phyloP scores from a whole-genome alignment of 2,113 vertebrate species.

The Gadus macrocephalus region DNA sequence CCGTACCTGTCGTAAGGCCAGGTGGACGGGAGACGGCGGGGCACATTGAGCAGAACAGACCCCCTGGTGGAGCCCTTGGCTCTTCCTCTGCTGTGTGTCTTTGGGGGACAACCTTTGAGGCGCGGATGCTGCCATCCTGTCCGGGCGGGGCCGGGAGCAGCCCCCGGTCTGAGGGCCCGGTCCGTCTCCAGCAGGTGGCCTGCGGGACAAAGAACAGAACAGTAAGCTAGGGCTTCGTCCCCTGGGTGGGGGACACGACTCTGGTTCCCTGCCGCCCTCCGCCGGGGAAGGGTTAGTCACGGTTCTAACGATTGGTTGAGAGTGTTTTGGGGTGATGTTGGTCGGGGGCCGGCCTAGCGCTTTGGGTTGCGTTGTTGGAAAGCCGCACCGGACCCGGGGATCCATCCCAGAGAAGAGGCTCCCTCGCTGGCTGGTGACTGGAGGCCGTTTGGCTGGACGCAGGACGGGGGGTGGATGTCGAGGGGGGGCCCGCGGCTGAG shows the following conservation, averaged over 20 bases:
- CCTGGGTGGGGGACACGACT: no score
- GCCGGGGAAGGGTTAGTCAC: neutral
- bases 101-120: no score
- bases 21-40: constrained; percentile 61
- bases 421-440: constrained; percentile 31
- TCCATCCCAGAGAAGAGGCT: constrained; percentile 65
- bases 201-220: neutral
- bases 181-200: neutral
- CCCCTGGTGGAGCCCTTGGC: no score
- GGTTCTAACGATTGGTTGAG: neutral
- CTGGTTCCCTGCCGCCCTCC: neutral
- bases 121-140: no score
- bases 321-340: constrained; percentile 20
- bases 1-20: constrained; percentile 69
- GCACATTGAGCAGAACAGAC: constrained; percentile 7
- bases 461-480: constrained; percentile 23
- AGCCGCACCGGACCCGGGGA: constrained; percentile 51
- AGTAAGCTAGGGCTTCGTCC: neutral
- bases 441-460: constrained; percentile 43
- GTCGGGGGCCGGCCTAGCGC: constrained; percentile 3
- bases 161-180: neutral
- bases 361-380: constrained; percentile 1
- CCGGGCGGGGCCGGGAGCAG: no score
- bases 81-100: no score
- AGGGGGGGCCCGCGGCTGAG: constrained; percentile 14